Evolutionary conservation across 2,113 vertebrate genomes (phyloP).

Genomic region (Xenopus tropicalis): UCB_Xtro_10.0 CM004445.2:123603001-123603500

Average conservation of each 20-base stretch:
- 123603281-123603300: background rate
- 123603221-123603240: background rate
- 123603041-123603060: background rate
- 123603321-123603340: too few species aligned
- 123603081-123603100: background rate
- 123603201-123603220: conserved; percentile 1
- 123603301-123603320: too few species aligned
- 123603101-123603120: conserved; percentile 11
- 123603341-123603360: too few species aligned
- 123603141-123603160: conserved; percentile 10
- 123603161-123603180: background rate
- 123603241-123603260: background rate
- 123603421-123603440: too few species aligned
- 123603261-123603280: background rate
- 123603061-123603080: background rate
- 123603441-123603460: too few species aligned
- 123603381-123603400: too few species aligned
- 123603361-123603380: too few species aligned
- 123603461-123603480: too few species aligned
- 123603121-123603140: conserved; percentile 15
- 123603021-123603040: background rate
- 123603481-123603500: too few species aligned
- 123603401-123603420: too few species aligned
- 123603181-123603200: conserved; percentile 4
- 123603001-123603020: background rate